Base-by-base conservation (phyloP, 2,113 vertebrate genomes). In the Manacus vitellinus region DNA sequence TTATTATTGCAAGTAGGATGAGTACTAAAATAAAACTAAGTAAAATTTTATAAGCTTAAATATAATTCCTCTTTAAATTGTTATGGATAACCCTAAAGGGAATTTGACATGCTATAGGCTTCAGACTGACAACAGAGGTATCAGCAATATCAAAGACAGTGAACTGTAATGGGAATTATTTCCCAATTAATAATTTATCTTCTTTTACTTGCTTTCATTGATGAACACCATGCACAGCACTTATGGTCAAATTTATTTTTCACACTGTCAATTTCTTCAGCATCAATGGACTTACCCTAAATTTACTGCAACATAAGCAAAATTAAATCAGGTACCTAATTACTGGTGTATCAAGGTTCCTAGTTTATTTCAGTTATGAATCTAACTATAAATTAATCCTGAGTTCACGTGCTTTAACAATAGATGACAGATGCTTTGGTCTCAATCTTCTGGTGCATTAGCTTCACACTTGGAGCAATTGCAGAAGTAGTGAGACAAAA, bases 1-100 rank as follows among this genome's bases (percentile, higher is more conserved):
- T 46, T 93, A 89, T 84, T 74, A 63, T 68, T 95, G 27, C 73
- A 87, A 87, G 31, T 10, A 91, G 15, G 31, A 89, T 46, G 14
- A 62, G 31, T 37, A 81, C n/a, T 78, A 68, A 92, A 91, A 78
- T 23, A 95, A 92, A 95, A 95, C 68, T 35, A 92, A 89, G 25
- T 44, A 85, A 91, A 91, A 94, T 78, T 78, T 85, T 37, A 72
- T 71, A 63, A 87, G 27, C 70, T 71, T 92, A 94, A 95, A 52
- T 95, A 49, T 82, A 94, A 71, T 44, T 72, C 27, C 70, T n/a
- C 2, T 56, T 75, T 87, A 72, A 89, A 89, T 56, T 68, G 7
- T 49, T 76, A 66, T 17, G 20, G 17, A 65, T 46, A 79, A 84
- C 21, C 20, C 51, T 85, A 62, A 88, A 85, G 77, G 56, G 66